Evolutionary conservation across 2,797 vertebrate genomes (phyloP), one percentile per base, ranked within the genome.

Genomic region (Semotilus atromaculatus): DNA sequence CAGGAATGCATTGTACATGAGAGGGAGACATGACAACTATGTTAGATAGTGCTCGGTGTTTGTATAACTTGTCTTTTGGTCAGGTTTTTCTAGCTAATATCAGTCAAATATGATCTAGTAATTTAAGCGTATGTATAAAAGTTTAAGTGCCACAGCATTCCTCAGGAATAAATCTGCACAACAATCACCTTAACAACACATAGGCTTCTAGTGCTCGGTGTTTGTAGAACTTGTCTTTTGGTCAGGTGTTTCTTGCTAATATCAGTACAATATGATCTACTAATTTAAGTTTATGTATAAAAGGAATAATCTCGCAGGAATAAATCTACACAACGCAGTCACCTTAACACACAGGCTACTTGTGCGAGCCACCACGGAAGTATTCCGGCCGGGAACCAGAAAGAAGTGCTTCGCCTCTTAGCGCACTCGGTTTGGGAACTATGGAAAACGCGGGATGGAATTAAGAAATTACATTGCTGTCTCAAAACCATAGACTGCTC

Each of bases 1-100:
- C 91, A 66, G 86, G 89, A 91, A 91, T 90, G 89, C 90, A 91
- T 91, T 91, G 90, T 91, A 86, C 87, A 86, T 73, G 84, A 83
- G 86, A 88, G 80, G 82, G 87, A 91, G 89, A 90, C 88, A 89
- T 90, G 89, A 88, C 86, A 90, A 90, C 88, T 89, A 87, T 89
- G 89, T 89, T 86, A 88, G 76, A 72, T 89, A 89, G 88, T 87
- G 73, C 88, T 62, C 75, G 36, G 34, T 77, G 79, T 67, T 88
- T 82, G 80, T 48, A 36, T 11, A 83, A 87, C 82, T 78, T 62
- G 74, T 55, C 45, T 80, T 82, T 66, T 18, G 18, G 1, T n/a
- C 5, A 23, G n/a, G 45, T 43, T 77, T 88, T 78, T 80, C 21
- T 64, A 4, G 48, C 19, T 23, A 48, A 14, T 77, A 71, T 64